Evolutionary conservation across 2,113 vertebrate species (phyloP).

Genomic region (Pagrus major): DNA sequence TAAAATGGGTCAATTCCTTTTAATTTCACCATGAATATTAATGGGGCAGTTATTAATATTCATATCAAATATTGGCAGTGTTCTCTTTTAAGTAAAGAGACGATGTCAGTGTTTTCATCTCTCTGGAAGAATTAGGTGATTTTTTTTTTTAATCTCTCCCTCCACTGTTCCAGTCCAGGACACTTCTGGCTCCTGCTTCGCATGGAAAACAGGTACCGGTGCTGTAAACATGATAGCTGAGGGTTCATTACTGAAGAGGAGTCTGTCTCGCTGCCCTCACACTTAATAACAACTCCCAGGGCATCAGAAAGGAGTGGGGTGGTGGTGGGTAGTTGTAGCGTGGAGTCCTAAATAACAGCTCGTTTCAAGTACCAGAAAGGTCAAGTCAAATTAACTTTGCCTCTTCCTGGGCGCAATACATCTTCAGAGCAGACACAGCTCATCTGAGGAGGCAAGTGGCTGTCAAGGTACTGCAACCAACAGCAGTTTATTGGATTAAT

Average conservation of each 20-base stretch:
- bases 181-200: conserved; percentile 19
- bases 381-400: conserved; percentile 64
- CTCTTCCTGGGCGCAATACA: conserved; percentile 24
- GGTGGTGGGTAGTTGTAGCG: background rate
- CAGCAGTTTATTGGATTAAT: conserved; percentile 64
- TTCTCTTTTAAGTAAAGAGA: conserved; percentile 14
- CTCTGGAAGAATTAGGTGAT: background rate
- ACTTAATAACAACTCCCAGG: conserved; percentile 29
- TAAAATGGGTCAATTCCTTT: conserved; percentile 19
- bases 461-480: conserved; percentile 60
- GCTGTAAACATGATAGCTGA: conserved; percentile 27
- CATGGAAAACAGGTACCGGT: conserved; percentile 5
- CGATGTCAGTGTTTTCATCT: conserved; percentile 21
- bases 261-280: conserved; percentile 15
- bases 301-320: background rate
- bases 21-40: conserved; percentile 59
- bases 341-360: conserved; percentile 49
- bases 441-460: conserved; percentile 49
- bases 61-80: conserved; percentile 1
- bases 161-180: conserved; percentile 10
- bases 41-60: conserved; percentile 35
- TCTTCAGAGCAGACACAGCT: conserved; percentile 46
- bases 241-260: conserved; percentile 26
- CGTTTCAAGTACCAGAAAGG: conserved; percentile 61
- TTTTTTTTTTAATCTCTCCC: background rate